Conservation (phyloP, 2,888 invertebrate genomes). For the Cantharis nigra region DNA sequence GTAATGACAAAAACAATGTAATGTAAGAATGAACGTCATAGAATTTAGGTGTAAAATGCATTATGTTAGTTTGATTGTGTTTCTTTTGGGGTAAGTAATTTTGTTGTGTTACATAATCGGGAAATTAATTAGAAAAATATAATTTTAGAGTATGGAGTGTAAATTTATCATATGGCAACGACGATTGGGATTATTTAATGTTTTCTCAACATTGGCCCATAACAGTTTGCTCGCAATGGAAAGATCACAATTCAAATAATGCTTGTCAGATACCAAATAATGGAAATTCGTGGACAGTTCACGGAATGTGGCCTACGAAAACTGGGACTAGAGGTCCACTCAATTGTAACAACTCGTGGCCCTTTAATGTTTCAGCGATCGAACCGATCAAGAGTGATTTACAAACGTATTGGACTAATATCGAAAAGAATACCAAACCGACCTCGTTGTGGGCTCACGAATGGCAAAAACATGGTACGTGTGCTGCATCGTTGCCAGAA, state of each 20-base stretch:
- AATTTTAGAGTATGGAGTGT: not conserved
- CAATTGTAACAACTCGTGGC: slow-evolving; percentile 72
- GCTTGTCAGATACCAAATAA: slow-evolving; percentile 67
- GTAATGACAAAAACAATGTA: not conserved
- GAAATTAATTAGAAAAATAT: not conserved
- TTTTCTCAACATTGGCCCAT: slow-evolving; percentile 84
- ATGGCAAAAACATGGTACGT: slow-evolving; percentile 84
- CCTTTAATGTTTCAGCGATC: slow-evolving; percentile 67
- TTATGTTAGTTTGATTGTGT: not conserved
- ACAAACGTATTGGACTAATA: slow-evolving; percentile 69
- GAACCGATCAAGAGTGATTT: slow-evolving; percentile 57
- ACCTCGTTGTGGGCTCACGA: slow-evolving; percentile 78
- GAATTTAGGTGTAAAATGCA: not conserved
- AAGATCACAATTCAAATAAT: slow-evolving; percentile 62
- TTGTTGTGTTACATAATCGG: not conserved
- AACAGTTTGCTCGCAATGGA: slow-evolving; percentile 74
- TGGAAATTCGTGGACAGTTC: slow-evolving; percentile 73
- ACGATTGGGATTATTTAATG: slow-evolving; percentile 72
- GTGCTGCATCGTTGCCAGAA: slow-evolving; percentile 64
- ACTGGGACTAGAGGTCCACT: slow-evolving; percentile 66
- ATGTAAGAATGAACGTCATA: not conserved
- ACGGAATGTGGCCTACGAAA: slow-evolving; percentile 84
- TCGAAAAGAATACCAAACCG: slow-evolving; percentile 62
- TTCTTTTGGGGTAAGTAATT: not conserved
- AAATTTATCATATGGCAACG: not conserved